Conservation (phyloP, 1,140 invertebrate genomes). For the Mizuhopecten yessoensis region DNA sequence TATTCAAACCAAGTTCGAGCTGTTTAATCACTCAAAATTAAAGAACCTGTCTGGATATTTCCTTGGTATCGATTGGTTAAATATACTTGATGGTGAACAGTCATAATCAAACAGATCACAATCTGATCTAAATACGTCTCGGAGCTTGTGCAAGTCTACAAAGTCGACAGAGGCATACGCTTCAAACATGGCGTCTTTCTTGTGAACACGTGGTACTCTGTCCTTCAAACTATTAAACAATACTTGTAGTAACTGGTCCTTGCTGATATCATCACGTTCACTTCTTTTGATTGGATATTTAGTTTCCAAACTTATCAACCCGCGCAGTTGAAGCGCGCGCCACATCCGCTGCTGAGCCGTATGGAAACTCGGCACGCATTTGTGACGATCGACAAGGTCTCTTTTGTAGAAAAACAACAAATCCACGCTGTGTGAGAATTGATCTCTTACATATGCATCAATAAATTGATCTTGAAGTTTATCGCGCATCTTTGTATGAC, state of each 20-base stretch:
- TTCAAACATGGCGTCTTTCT: background rate
- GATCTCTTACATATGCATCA: background rate
- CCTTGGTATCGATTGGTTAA: background rate
- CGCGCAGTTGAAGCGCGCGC: background rate
- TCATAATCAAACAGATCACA: background rate
- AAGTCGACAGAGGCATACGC: background rate
- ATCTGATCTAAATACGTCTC: background rate
- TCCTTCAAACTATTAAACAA: background rate
- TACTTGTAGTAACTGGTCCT: background rate
- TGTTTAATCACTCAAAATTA: background rate
- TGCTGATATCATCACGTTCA: background rate
- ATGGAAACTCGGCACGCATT: background rate
- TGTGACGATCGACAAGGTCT: background rate
- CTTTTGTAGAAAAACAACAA: background rate
- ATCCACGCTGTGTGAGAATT: background rate
- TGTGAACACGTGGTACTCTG: background rate
- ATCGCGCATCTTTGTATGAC: background rate
- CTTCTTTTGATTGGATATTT: conserved; percentile 28
- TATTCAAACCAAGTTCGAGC: no score
- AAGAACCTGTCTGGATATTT: background rate
- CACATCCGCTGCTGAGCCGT: background rate
- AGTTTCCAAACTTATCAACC: background rate
- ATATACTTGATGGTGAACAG: background rate
- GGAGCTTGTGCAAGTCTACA: background rate
- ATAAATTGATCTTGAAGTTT: background rate